These are phyloP conservation scores for Lagodon rhomboides DNA, from an alignment of 2,797 vertebrate species.

Conservation along the genomic window DNA sequence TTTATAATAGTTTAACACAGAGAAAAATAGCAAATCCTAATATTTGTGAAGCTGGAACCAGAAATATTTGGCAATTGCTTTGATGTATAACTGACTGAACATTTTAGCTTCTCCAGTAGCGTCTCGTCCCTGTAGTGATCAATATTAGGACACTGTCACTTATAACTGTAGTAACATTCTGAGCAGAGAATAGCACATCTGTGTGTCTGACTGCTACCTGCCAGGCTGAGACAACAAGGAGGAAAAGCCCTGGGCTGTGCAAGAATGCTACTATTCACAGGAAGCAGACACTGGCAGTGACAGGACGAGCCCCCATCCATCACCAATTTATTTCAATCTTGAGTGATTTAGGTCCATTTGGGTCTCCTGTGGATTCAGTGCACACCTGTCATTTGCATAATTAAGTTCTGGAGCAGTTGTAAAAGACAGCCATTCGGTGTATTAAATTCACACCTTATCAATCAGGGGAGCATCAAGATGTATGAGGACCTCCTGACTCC, in stretches of 20 bases:
- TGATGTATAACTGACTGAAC: conserved; percentile 13
- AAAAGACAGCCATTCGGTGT: conserved; percentile 75
- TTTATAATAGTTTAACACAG: background rate
- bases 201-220: conserved; percentile 62
- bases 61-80: background rate
- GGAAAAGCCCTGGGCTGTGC: conserved; percentile 54
- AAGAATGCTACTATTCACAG: conserved; percentile 69
- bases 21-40: background rate
- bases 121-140: conserved; percentile 29
- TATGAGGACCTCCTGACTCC: conserved; percentile 66
- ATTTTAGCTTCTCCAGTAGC: conserved; percentile 7
- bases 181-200: conserved; percentile 61
- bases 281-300: conserved; percentile 52
- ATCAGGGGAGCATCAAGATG: conserved; percentile 76
- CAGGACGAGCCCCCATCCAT: conserved; percentile 76
- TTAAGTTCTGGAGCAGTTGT: conserved; percentile 78
- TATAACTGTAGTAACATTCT: conserved; percentile 32
- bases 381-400: conserved; percentile 84
- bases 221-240: conserved; percentile 62
- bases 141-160: conserved; percentile 30
- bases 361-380: conserved; percentile 68
- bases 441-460: conserved; percentile 82
- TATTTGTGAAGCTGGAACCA: background rate
- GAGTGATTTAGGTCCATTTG: conserved; percentile 75
- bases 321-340: conserved; percentile 78